Base-by-base conservation (phyloP, 2,797 vertebrate species). In the Siniperca scherzeri region DNA sequence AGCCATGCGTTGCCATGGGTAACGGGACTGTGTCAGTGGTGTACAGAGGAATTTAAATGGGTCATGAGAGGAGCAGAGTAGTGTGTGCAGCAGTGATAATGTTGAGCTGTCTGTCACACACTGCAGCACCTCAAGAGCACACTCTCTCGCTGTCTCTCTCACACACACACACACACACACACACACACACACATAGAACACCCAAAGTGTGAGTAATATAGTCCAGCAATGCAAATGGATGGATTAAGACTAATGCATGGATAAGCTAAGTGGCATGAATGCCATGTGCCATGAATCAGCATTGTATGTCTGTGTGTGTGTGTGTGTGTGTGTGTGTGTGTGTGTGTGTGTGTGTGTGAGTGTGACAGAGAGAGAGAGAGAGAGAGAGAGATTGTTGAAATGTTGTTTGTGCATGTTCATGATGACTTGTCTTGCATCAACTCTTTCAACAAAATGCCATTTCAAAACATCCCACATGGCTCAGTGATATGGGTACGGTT, bases 71-170 rank as follows among this genome's bases (percentile, higher is more conserved):
- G 74, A 89, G 76, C 60, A 36, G 80, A 73, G 82, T n/a, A 66
- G 82, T 81, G 83, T 91, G 89, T 86, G 72, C 27, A 82, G 62
- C 61, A 76, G 78, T 87, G 89, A 91, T 93, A 87, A 75, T 81
- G 59, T 76, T 61, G 68, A 81, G 78, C 73, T 67, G 85, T 81
- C 79, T 64, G 48, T 85, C 89, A 81, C 80, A 88, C 44, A 48
- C 50, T 27, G 55, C 22, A 67, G 64, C 74, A 67, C 42, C 21
- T 61, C 46, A 27, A 16, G 21, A 75, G 17, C 61, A 46, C 19
- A 19, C 72, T 30, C 30, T 27, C 27, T 27, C 27, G 0, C 27
- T 27, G 68, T 12, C 55, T 14, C 33, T 19, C 50, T 61, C 27
- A 30, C 66, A 42, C 22, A 36, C 42, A 55, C 70, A 59, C n/a